Evolutionary conservation across 2,113 vertebrate species (phyloP).

Genomic region (Dermatemys mawii): DNA sequence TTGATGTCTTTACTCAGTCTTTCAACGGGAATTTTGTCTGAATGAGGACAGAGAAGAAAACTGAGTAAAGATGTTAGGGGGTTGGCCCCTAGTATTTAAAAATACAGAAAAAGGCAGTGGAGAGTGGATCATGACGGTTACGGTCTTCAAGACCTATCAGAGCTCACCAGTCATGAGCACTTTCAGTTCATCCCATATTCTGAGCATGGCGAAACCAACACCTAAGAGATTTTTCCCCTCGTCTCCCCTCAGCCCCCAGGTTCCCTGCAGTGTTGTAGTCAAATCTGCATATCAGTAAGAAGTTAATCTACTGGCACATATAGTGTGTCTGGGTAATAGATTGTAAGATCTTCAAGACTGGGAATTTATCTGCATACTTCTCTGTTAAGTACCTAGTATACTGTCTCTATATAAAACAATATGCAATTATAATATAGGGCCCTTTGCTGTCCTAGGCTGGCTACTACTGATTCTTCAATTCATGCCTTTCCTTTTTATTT

Average conservation of each 20-base stretch:
- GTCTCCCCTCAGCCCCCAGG: background rate
- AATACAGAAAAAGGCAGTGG: background rate
- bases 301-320: background rate
- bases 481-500: background rate
- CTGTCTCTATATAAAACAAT: background rate
- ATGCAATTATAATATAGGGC: background rate
- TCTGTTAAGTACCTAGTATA: background rate
- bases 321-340: background rate
- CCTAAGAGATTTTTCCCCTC: background rate
- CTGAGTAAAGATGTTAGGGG: slow-evolving; percentile 23
- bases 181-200: background rate
- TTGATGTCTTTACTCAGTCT: background rate
- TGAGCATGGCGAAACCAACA: background rate
- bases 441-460: background rate
- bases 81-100: slow-evolving; percentile 4
- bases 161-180: background rate
- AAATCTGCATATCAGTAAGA: background rate
- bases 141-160: background rate
- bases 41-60: background rate
- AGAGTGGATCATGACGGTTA: background rate
- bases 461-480: background rate
- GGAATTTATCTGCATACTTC: background rate
- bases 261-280: background rate
- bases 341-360: background rate
- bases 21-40: slow-evolving; percentile 37